phyloP scores from a whole-genome alignment of 2,888 invertebrate species.

The Ectemnius lituratus region DNA sequence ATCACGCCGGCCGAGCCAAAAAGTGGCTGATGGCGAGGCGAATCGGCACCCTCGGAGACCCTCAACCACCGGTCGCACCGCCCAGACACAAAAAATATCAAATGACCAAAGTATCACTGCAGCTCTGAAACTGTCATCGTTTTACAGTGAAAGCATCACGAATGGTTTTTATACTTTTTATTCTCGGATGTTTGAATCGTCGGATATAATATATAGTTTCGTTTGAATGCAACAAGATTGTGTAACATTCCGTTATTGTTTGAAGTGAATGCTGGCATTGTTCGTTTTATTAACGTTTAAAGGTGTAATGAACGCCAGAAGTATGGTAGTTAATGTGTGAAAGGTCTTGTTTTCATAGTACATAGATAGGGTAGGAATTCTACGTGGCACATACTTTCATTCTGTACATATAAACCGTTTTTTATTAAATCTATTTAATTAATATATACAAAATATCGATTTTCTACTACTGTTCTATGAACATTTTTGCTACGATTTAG shows the following conservation, averaged over 20 bases:
- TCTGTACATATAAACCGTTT: conserved; percentile 56
- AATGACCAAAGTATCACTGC: no score
- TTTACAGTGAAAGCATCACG: no score
- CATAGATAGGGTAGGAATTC: conserved; percentile 33
- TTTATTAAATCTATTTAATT: conserved; percentile 62
- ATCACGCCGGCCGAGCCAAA: conserved; percentile 86
- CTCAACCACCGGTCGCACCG: conserved; percentile 61
- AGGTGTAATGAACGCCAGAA: no score
- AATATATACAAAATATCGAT: conserved; percentile 31
- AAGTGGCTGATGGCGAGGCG: conserved; percentile 79
- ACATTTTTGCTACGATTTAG: no score
- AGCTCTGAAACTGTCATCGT: no score
- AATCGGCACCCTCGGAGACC: conserved; percentile 26
- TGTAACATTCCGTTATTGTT: no score
- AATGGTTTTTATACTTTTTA: no score
- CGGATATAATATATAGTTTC: background rate
- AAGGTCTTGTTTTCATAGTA: conserved; percentile 24
- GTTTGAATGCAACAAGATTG: background rate
- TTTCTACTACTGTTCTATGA: background rate
- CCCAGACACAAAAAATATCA: conserved; percentile 71
- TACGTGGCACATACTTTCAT: conserved; percentile 31
- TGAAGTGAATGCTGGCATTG: no score
- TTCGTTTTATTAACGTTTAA: no score
- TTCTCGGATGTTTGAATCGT: background rate
- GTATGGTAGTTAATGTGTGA: no score